Evolutionary conservation across 1,140 invertebrate species (phyloP).

Genomic region (Saxidomus purpurata): DNA sequence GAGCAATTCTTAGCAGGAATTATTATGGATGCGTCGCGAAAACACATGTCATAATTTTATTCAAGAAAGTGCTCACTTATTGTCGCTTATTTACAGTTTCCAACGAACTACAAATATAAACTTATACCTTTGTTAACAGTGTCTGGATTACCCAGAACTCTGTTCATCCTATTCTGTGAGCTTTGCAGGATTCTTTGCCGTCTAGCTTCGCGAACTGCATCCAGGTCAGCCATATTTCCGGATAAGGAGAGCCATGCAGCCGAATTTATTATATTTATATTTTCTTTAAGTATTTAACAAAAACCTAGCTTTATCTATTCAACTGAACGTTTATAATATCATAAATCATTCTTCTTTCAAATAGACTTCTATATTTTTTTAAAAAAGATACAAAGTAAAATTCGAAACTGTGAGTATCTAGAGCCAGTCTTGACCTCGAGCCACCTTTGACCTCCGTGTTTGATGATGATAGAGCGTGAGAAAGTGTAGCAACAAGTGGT

Average conservation of each 20-base stretch:
- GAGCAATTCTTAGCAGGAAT: no score
- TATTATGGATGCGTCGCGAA: no score
- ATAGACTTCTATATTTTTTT: background rate
- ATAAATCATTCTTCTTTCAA: background rate
- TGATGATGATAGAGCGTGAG: background rate
- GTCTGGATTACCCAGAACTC: slow-evolving; percentile 40
- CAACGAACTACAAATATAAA: background rate
- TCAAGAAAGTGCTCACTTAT: no score
- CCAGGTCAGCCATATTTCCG: slow-evolving; percentile 59
- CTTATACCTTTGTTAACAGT: background rate
- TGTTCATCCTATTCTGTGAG: slow-evolving; percentile 37
- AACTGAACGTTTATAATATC: no score
- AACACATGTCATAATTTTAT: no score
- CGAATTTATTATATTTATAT: background rate
- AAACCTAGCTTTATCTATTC: no score
- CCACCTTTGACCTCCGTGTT: background rate
- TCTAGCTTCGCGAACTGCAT: slow-evolving; percentile 36
- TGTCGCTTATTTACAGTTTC: no score
- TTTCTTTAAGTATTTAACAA: background rate
- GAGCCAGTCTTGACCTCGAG: background rate
- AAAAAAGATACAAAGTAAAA: background rate
- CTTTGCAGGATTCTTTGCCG: slow-evolving; percentile 45
- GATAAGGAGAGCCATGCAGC: background rate
- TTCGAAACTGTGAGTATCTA: background rate
- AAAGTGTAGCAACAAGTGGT: background rate